A percentile compares a stretch with the other conserved stretches of the same genome.
Conservation (phyloP, 2,113 vertebrate genomes). For the Embiotoca jacksoni region DNA sequence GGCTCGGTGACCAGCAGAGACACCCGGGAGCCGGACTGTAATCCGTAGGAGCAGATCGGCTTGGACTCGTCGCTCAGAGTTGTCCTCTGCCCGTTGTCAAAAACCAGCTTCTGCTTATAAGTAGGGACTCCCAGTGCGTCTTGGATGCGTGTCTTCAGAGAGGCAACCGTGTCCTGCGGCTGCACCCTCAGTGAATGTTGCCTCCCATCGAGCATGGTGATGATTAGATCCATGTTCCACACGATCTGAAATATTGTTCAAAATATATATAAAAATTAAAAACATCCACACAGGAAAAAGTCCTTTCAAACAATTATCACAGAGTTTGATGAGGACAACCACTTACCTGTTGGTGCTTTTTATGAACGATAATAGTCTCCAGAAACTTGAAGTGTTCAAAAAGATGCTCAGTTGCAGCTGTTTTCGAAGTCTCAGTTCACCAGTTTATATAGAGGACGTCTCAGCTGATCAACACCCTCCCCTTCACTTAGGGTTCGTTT, state of each 20-base stretch:
- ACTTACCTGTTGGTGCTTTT: no score
- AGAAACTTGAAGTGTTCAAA: background rate
- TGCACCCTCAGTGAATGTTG: slow-evolving; percentile 58
- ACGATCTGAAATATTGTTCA: background rate
- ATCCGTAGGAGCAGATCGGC: slow-evolving; percentile 36
- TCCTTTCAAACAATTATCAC: no score
- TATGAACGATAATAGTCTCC: fast-evolving
- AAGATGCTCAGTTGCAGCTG: background rate
- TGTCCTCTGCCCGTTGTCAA: slow-evolving; percentile 37
- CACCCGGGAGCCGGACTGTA: slow-evolving; percentile 64
- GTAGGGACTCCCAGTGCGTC: fast-evolving
- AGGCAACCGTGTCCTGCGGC: slow-evolving; percentile 60
- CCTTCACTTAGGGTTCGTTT: slow-evolving; percentile 15
- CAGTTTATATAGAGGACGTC: background rate
- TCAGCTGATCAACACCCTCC: background rate
- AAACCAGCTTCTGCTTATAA: slow-evolving; percentile 46
- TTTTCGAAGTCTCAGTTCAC: background rate
- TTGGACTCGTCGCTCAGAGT: slow-evolving; percentile 43
- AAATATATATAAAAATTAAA: no score
- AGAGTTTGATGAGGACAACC: no score
- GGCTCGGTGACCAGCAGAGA: slow-evolving; percentile 66
- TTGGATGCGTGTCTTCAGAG: slow-evolving; percentile 51
- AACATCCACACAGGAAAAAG: no score
- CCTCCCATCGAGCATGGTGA: slow-evolving; percentile 36
- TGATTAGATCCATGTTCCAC: slow-evolving; percentile 57